Evolutionary conservation across 2,113 vertebrate species (phyloP).

Genomic region (pig (Sus scrofa)): T2T-Sscrofa CM000824.6:105796001-105796500

Average conservation of each 20-base stretch:
- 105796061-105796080: background rate
- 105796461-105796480: background rate
- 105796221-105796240: background rate
- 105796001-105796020: background rate
- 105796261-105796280: background rate
- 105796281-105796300: background rate
- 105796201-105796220: background rate
- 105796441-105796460: background rate
- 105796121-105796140: background rate
- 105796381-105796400: background rate
- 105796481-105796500: constrained; percentile 26
- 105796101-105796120: background rate
- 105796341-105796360: constrained; percentile 18
- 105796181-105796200: background rate
- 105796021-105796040: background rate
- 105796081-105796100: background rate
- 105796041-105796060: background rate
- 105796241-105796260: background rate
- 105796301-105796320: background rate
- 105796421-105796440: background rate
- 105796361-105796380: background rate
- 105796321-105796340: too few relatives aligned
- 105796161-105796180: background rate
- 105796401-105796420: background rate
- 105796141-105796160: constrained; percentile 24